Base-by-base conservation (phyloP, 2,888 invertebrate genomes). In the Lithophane leautieri region DNA sequence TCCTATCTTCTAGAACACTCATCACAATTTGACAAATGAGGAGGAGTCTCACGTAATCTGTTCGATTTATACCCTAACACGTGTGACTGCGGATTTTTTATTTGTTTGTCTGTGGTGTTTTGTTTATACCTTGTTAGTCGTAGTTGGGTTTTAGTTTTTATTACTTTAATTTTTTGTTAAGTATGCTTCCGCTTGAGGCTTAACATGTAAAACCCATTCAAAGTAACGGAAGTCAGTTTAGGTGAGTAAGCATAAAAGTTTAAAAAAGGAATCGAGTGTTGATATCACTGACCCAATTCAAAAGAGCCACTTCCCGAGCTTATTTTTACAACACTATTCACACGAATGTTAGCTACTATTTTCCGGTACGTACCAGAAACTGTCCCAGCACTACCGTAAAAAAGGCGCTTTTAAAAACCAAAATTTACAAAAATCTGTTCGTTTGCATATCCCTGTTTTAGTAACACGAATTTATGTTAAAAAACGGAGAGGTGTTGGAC, bases 391-490 rank as follows among this genome's bases (percentile, higher is more conserved):
- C 25, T 11, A 25, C 47, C 47, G 70, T 54, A 34, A 80, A 79
- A 80, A 80, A 61, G 47, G 65, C 28, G 61, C 54, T 80, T 83
- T 73, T 44, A 77, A 83, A 80, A 83, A 83, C 72, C 68, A 77
- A 83, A 83, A 73, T 77, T 83, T 71, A 77, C 70, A 66, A 83
- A 83, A 81, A 75, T 83, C 72, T 70, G 74, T 81, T 70, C 75
- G 61, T 69, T 78, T 60, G 78, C 81, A 72, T 73, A 70, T 76
- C 70, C 72, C n/a, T 73, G 78, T 81, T 82, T 82, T 80, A 83
- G 78, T 81, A 70, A 79, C 84, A 47, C 65, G 73, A 71, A 84
- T 84, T 84, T 81, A 84, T 82, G 81, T 81, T 70, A 74, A 84
- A 83, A 83, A 84, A 73, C 69, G 56, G 63, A 52, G 79, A 73